Percentiles rank a stretch among this genome's conserved stretches.
Conservation (phyloP, 2,797 vertebrate species). For the Allobates femoralis region DNA sequence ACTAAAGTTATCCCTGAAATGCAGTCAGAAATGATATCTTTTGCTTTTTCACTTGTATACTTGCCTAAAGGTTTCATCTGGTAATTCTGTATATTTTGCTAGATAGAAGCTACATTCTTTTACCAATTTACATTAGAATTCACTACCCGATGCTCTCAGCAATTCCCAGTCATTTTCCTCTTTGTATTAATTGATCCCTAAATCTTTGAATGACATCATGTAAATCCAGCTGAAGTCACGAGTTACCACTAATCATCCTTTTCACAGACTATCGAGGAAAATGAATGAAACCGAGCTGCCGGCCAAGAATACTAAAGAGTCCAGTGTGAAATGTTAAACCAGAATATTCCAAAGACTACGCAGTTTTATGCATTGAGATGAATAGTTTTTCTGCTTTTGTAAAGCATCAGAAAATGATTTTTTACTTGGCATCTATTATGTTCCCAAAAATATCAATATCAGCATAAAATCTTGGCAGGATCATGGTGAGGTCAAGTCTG, state of each 20-base stretch:
- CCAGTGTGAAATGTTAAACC: not conserved
- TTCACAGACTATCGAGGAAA: slow-evolving; percentile 19
- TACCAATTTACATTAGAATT: not conserved
- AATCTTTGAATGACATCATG: slow-evolving; percentile 24
- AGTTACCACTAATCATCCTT: slow-evolving; percentile 23
- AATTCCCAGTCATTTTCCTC: slow-evolving; percentile 17
- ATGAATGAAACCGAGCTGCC: not conserved
- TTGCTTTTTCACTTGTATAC: not conserved
- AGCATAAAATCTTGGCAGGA: slow-evolving; percentile 43
- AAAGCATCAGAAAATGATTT: slow-evolving; percentile 10
- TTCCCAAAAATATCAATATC: slow-evolving; percentile 36
- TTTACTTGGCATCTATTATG: slow-evolving; percentile 37
- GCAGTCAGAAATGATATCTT: not conserved
- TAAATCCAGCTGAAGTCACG: slow-evolving; percentile 49
- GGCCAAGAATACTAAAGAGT: not conserved
- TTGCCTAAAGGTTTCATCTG: not conserved
- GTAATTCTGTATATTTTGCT: not conserved
- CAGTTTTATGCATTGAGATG: slow-evolving; percentile 19
- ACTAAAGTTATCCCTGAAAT: not conserved
- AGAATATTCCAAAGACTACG: slow-evolving; percentile 10
- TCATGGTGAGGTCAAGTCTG: slow-evolving; percentile 41
- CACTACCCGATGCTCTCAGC: slow-evolving; percentile 5
- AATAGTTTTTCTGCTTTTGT: slow-evolving; percentile 20
- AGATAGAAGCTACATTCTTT: not conserved
- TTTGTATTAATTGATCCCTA: slow-evolving; percentile 49